These are phyloP conservation scores for Bergia sp. DNA, from an alignment of 92 coral and sea anemone species.

Conservation along the genomic window DNA sequence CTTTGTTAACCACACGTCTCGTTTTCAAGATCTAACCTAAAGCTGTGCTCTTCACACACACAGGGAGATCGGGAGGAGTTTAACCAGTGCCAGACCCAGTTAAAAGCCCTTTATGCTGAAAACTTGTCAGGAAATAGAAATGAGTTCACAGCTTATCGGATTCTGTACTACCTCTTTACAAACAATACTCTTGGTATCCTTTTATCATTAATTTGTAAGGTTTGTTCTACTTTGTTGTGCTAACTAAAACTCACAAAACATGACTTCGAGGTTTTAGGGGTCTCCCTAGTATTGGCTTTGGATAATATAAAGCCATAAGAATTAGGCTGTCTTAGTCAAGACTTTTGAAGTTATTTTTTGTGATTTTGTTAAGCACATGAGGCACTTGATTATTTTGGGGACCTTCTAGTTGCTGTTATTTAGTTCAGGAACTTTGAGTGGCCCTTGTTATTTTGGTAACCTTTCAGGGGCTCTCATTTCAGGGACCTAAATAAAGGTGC, in stretches of 20 bases:
- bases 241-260: no score
- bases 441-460: neutral
- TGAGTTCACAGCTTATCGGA: slow-evolving; percentile 92
- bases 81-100: slow-evolving; percentile 99
- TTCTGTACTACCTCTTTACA: slow-evolving; percentile 85
- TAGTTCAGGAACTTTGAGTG: neutral
- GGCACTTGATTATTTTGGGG: neutral
- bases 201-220: slow-evolving; percentile 16
- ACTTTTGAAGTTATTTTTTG: neutral
- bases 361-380: neutral
- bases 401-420: neutral
- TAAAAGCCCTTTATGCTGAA: slow-evolving; percentile 88
- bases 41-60: slow-evolving; percentile 24
- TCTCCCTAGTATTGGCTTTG: neutral
- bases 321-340: neutral
- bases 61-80: slow-evolving; percentile 99
- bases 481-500: no score
- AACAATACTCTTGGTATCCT: slow-evolving; percentile 97
- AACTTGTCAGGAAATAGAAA: slow-evolving; percentile 70
- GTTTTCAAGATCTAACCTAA: neutral
- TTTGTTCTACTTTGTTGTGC: neutral
- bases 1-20: no score
- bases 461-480: neutral
- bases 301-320: no score
- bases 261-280: neutral